Conservation (phyloP, 2,113 vertebrate species). For the Cephalophus harveyi region DNA sequence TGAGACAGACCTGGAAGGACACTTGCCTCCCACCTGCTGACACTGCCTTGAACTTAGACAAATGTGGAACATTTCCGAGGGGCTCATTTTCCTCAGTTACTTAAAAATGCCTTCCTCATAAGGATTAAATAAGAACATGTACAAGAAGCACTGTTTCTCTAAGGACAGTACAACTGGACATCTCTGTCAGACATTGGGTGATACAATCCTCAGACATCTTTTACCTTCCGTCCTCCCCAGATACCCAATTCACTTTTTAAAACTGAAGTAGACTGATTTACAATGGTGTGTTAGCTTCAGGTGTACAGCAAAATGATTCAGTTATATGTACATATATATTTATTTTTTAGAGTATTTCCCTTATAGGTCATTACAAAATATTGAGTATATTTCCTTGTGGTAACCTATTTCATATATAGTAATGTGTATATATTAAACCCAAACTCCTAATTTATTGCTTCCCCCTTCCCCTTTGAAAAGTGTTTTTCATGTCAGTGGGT, state of each 20-base stretch:
- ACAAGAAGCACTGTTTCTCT: not conserved
- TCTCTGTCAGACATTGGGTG: not conserved
- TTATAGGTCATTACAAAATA: not conserved
- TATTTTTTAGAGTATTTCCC: not conserved
- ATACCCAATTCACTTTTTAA: not conserved
- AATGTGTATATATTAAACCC: not conserved
- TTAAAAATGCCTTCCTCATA: not conserved
- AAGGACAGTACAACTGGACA: not conserved
- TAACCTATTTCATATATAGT: not conserved
- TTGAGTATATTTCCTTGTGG: not conserved
- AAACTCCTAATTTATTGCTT: not conserved
- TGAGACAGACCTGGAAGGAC: not conserved
- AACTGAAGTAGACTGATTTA: not conserved
- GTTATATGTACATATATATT: not conserved
- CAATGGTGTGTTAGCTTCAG: not conserved
- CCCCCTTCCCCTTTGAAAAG: not conserved
- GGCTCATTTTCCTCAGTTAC: not conserved
- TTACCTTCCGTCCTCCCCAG: accelerated
- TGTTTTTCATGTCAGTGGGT: not conserved
- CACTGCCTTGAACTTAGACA: not conserved
- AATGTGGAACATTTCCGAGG: not conserved
- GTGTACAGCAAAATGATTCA: not conserved
- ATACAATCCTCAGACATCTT: not conserved
- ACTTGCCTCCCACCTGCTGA: not conserved
- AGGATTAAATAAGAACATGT: not conserved